Evolutionary conservation across 2,888 invertebrate species (phyloP), one percentile per base, ranked within the genome.

Genomic region (Melolontha melolontha): DNA sequence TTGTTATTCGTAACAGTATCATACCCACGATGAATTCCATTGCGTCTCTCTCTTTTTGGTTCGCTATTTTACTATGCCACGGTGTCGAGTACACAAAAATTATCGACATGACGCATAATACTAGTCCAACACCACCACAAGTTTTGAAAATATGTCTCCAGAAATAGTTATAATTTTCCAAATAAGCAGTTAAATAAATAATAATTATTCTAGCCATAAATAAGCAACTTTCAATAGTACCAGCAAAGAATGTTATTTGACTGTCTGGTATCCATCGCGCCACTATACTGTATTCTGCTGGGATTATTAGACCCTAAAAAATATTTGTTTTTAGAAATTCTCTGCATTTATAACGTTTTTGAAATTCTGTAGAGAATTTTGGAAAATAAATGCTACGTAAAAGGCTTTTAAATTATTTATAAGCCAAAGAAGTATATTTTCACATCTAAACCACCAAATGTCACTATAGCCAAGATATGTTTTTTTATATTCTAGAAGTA

Each of bases 11-110:
- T 11, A 42, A 51, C 5, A 29, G 7, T n/a, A 42, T 4, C 14
- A 7, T 59, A 59, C 59, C 59, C 10, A 59, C 59, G 8, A 6
- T 1, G 2, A 8, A 29, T 29, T 62, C 59, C 59, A 62, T 62
- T n/a, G 34, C 47, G 6, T 17, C 14, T 16, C 14, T 62, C 10
- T 62, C 59, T 11, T 34, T 29, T 11, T 47, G 8, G 2, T 10
- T 16, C 1, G 59, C 34, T 16, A 62, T 34, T 22, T 62, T 62
- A 17, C 34, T 39, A 8, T 49, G 34, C 14, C 17, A 49, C 11
- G 59, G 59, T 5, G 29, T 14, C 8, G 39, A 34, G 34, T 47
- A 11, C 1, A 62, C 29, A 27, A 62, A 62, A 14, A 62, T 34
- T 1, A 62, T n/a, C 0, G 47, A 6, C 2, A 62, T 4, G 5